Evolutionary conservation across 2,113 vertebrate genomes (phyloP), one percentile per base, ranked within the genome.

Genomic region (Formicarius rufipectus): DNA sequence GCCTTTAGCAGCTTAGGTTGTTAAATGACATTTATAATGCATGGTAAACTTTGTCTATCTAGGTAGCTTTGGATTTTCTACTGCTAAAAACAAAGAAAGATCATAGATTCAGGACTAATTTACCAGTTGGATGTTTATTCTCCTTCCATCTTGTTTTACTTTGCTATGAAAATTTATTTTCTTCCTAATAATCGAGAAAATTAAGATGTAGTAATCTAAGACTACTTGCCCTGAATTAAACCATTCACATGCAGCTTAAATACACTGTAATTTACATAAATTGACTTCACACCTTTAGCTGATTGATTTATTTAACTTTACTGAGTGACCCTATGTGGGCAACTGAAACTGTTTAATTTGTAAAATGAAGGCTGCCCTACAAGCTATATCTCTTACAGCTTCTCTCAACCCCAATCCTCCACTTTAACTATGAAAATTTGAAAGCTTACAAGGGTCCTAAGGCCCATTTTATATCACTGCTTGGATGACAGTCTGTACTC

Each of bases 251-350:
- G 0, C 62, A 69, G n/a, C 6, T 95, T 89, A 85, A 93, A 94
- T 93, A 91, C 33, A 86, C 76, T 92, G 21, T 94, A 91, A 84
- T 53, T 91, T 95, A 87, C 27, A 87, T 82, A 94, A 95, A 95
- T 95, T 93, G 84, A 91, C 87, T 97, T 96, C 96, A 95, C 94
- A 97, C 94, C 91, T 96, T 88, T 49, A 72, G 76, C 33, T 87
- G 95, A 94, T 68, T 85, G 94, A 95, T 96, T 95, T 95, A 95
- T 95, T 96, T 96, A 69, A 68, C 78, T 96, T 96, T 96, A 50
- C 81, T 80, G 44, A 76, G 77, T 35, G 81, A 89, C 89, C 69
- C 49, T 62, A 53, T 64, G 31, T 58, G 85, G 91, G 74, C 77
- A 96, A 80, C 44, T 37, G 62, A 88, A 93, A 94, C 81, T 27